phyloP scores from a whole-genome alignment of 1,140 invertebrate genomes.

The Drosophila burlai region DNA sequence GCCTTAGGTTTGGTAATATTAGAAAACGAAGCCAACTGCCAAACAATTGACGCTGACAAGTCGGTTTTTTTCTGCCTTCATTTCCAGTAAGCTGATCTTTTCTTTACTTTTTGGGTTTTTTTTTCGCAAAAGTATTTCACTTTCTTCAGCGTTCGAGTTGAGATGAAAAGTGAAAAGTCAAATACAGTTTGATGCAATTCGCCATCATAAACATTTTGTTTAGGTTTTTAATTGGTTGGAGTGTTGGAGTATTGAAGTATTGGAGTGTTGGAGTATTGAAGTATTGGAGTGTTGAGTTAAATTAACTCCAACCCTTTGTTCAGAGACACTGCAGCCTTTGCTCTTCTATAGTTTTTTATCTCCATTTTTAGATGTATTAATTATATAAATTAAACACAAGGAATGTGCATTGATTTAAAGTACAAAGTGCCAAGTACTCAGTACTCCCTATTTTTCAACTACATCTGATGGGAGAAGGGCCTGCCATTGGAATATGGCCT shows the following conservation, averaged over 20 bases:
- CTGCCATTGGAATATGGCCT: background rate
- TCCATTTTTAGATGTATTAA: background rate
- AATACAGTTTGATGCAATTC: background rate
- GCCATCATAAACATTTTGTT: background rate
- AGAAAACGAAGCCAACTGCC: slow-evolving; percentile 56
- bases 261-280: background rate
- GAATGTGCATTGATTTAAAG: background rate
- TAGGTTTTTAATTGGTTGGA: background rate
- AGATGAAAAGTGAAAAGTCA: slow-evolving; percentile 46
- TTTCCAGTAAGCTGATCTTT: slow-evolving; percentile 17
- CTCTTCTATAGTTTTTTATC: background rate
- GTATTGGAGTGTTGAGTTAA: background rate
- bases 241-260: background rate
- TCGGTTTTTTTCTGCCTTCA: slow-evolving; percentile 3
- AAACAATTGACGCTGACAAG: slow-evolving; percentile 54
- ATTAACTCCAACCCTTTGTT: background rate
- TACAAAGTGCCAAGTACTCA: background rate
- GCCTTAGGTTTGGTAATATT: slow-evolving; percentile 56
- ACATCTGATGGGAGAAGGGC: background rate
- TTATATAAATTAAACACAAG: background rate
- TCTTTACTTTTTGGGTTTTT: background rate
- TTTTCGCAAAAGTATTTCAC: slow-evolving; percentile 26
- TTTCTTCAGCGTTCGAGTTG: slow-evolving; percentile 23
- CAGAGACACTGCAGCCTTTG: background rate
- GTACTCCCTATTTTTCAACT: too few relatives aligned